Base-by-base conservation (phyloP, 2,113 vertebrate species). In the Anolis carolinensis region DNA sequence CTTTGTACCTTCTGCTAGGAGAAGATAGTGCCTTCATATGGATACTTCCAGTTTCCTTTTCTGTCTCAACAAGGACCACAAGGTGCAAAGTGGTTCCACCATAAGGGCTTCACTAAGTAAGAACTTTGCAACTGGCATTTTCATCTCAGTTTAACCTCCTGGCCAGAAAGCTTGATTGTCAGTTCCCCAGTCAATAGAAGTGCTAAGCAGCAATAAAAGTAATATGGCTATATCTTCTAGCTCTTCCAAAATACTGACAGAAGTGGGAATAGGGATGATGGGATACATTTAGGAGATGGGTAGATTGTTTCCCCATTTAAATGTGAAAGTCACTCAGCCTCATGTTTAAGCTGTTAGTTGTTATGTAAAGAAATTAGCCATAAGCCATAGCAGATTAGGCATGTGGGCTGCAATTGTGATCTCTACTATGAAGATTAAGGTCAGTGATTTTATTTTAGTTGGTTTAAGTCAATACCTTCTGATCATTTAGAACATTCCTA, bases 341-440 rank as follows among this genome's bases (percentile, higher is more conserved):
- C 39, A 30, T 48, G 44, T 44, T 59, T 10, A 34, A 79, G n/a
- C 52, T 79, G 52, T n/a, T 68, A 23, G 21, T 20, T 62, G 9
- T 62, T 30, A 62, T 52, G 3, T 59, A 36, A 34, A 79, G 77
- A 79, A 79, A 62, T 34, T 7, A 23, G 18, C 32, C 52, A 62
- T 79, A 79, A 34, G 77, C 20, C n/a, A 79, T 8, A 32, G n/a
- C 52, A 79, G 77, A 62, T 79, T 79, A 79, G 77, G 52, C 20
- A 79, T 11, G 20, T 62, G 62, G 30, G 52, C 52, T 62, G 8
- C 32, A 79, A 20, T 59, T 79, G 52, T 23, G 77, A 62, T 55
- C 77, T 78, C 76, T 62, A 8, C 32, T 36, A 62, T 62, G 52
- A 34, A 79, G 77, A 79, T 79, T 79, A 79, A 79, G 77, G n/a